Conservation (phyloP, 2,797 vertebrate species). For the Oreonectes daqikongensis region DNA sequence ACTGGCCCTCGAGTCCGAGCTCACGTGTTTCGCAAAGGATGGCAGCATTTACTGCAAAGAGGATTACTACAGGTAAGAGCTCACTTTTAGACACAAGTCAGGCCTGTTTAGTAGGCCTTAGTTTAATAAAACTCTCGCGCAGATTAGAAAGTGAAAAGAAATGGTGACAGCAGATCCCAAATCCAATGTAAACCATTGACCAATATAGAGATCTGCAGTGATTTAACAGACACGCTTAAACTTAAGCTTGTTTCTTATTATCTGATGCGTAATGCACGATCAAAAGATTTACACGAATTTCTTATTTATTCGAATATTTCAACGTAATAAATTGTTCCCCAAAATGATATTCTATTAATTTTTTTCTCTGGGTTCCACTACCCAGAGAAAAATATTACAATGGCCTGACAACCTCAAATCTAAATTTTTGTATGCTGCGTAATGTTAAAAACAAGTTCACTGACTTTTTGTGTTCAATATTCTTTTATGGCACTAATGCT, state of each 20-base stretch:
- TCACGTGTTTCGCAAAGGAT: constrained; percentile 99
- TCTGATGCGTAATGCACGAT: constrained; percentile 10
- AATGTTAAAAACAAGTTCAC: background rate
- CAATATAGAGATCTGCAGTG: constrained; percentile 3
- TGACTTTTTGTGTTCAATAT: too few species aligned
- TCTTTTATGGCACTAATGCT: background rate
- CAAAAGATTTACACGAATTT: too few species aligned
- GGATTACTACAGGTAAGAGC: constrained; percentile 97
- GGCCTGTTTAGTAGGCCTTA: constrained; percentile 22
- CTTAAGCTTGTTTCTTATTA: background rate
- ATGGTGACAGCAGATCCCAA: background rate
- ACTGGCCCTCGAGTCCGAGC: constrained; percentile 95
- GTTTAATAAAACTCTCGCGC: background rate
- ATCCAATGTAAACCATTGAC: constrained; percentile 24
- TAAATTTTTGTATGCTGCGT: background rate
- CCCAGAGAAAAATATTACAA: too few species aligned
- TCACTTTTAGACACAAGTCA: constrained; percentile 1
- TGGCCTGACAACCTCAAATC: too few species aligned
- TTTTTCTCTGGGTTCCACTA: too few species aligned
- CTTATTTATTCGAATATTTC: too few species aligned
- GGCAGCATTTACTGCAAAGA: constrained; percentile 99
- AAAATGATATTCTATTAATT: too few species aligned
- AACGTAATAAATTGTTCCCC: too few species aligned
- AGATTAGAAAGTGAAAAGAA: background rate
- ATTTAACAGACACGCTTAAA: constrained; percentile 22